These are phyloP conservation scores for Laothoe populi DNA, from an alignment of 2,888 invertebrate species.

Conservation along the genomic window DNA sequence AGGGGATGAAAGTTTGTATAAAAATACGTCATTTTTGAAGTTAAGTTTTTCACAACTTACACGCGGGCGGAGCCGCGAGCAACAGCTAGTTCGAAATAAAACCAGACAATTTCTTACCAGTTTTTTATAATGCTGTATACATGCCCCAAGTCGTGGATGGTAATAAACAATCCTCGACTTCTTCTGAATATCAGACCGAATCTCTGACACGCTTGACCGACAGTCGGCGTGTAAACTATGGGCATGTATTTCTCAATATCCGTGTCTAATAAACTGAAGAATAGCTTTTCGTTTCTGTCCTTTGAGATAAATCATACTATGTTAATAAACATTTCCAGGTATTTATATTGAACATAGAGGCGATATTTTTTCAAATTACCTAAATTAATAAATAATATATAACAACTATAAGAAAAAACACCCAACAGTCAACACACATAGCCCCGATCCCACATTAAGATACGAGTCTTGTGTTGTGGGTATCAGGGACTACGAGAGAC, in stretches of 20 bases:
- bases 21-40: too few species aligned
- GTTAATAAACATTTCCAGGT: not conserved
- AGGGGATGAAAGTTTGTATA: too few species aligned
- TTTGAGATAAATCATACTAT: conserved; percentile 52
- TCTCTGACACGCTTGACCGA: conserved; percentile 96
- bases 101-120: conserved; percentile 88
- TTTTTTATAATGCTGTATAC: conserved; percentile 93
- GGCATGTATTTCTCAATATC: conserved; percentile 96
- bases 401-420: too few species aligned
- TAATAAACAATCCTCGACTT: conserved; percentile 95
- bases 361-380: too few species aligned
- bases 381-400: too few species aligned
- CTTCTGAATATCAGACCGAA: conserved; percentile 95
- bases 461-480: too few species aligned
- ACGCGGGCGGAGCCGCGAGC: too few species aligned
- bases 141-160: conserved; percentile 95
- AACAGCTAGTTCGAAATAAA: too few species aligned
- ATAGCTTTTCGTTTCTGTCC: conserved; percentile 96
- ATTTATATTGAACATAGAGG: not conserved
- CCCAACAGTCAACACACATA: too few species aligned
- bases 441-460: too few species aligned
- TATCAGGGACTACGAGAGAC: too few species aligned
- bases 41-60: too few species aligned
- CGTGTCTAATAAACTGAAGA: conserved; percentile 93
- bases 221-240: conserved; percentile 98